A percentile compares a stretch with the other conserved stretches of the same genome.
Evolutionary conservation across 2,797 vertebrate genomes (phyloP).

Genomic region (Pelodytes ibericus): DNA sequence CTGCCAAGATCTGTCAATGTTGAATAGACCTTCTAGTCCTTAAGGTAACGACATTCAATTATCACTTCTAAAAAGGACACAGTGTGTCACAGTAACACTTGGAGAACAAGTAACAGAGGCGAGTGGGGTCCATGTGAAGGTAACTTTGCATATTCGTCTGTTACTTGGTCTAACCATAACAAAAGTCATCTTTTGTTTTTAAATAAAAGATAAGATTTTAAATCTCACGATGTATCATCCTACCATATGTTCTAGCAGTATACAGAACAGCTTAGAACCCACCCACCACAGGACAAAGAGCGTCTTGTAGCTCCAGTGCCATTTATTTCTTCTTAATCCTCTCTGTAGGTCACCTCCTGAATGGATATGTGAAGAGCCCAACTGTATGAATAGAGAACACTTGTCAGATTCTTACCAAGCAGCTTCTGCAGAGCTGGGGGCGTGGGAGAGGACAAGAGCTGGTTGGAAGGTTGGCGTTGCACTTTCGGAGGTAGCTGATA

Average conservation of each 20-base stretch:
- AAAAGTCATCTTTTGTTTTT: no score
- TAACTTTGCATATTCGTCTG: no score
- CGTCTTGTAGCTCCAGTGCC: not conserved
- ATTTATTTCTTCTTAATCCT: not conserved
- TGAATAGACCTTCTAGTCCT: no score
- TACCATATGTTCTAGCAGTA: not conserved
- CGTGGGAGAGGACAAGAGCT: conserved; percentile 85
- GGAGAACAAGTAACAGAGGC: no score
- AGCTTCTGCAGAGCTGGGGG: conserved; percentile 94
- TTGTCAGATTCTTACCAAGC: conserved; percentile 78
- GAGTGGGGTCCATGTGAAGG: no score
- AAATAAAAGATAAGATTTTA: no score
- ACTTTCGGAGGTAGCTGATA: conserved; percentile 98
- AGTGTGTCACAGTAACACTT: no score
- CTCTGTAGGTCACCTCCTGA: not conserved
- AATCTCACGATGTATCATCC: not conserved
- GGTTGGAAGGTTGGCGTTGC: conserved; percentile 89
- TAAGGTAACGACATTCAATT: no score
- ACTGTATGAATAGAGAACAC: not conserved
- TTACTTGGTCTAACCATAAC: no score
- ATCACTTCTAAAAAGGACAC: no score
- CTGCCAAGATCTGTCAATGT: no score
- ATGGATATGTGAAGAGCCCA: not conserved
- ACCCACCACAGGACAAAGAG: not conserved
- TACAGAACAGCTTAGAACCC: not conserved